Percentiles rank a stretch among this genome's conserved stretches.
These are phyloP conservation scores for Nemoura dubitans DNA, from an alignment of 2,888 invertebrate species.

Conservation along the genomic window DNA sequence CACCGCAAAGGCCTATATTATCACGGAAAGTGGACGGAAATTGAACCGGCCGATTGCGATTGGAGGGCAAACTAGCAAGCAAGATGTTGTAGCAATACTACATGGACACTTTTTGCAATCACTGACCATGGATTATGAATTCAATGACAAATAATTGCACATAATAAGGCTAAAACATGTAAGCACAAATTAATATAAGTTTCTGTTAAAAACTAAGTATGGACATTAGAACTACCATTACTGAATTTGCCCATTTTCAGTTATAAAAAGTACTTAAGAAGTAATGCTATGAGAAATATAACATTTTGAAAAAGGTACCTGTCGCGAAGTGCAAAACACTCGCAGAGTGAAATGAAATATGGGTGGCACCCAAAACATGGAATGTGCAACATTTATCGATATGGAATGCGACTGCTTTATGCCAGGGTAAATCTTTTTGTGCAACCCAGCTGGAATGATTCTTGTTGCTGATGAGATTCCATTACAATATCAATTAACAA, in stretches of 20 bases:
- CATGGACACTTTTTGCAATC: background rate
- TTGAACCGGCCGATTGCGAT: background rate
- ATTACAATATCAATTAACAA: background rate
- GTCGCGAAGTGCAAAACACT: too few relatives aligned
- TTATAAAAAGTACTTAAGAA: background rate
- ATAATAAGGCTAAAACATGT: background rate
- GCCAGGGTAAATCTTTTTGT: too few relatives aligned
- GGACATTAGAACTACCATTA: too few relatives aligned
- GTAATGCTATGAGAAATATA: too few relatives aligned
- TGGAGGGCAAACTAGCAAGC: background rate
- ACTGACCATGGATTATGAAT: background rate
- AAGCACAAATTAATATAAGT: background rate
- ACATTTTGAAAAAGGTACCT: too few relatives aligned
- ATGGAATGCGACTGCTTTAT: background rate
- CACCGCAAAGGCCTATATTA: background rate
- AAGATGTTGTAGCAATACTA: background rate
- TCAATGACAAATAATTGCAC: background rate
- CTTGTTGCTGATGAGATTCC: too few relatives aligned
- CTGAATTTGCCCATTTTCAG: too few relatives aligned
- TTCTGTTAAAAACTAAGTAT: background rate
- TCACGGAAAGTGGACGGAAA: conserved; percentile 4
- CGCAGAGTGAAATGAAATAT: background rate
- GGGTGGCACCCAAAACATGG: background rate
- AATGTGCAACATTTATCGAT: background rate
- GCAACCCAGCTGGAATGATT: too few relatives aligned